Percentiles rank a stretch among this genome's conserved stretches.
These are phyloP conservation scores for Laticauda colubrina DNA, from an alignment of 2,113 vertebrate species.

Conservation along the genomic window DNA sequence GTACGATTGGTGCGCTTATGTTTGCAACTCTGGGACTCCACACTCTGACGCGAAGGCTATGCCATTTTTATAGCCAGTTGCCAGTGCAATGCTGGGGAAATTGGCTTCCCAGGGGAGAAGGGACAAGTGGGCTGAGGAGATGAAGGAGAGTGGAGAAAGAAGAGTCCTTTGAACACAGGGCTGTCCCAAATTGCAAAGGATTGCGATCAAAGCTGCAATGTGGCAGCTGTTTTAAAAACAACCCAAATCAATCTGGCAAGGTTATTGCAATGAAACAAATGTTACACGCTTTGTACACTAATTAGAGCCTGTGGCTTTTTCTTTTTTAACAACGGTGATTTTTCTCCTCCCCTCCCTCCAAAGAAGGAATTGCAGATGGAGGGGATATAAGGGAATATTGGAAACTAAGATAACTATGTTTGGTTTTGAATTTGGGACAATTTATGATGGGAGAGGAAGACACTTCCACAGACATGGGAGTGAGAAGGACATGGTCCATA, in stretches of 20 bases:
- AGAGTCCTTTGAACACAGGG: constrained; percentile 32
- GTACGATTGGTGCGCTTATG: too few species aligned
- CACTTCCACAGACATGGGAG: not conserved
- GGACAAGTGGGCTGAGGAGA: not conserved
- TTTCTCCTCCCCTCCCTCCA: not conserved
- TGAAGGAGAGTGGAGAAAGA: constrained; percentile 1
- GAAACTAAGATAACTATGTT: not conserved
- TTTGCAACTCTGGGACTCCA: not conserved
- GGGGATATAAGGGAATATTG: not conserved
- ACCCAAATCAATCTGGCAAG: constrained; percentile 43
- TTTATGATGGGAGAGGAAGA: not conserved
- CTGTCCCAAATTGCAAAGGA: constrained; percentile 37
- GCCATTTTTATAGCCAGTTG: constrained; percentile 17
- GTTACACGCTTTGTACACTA: constrained; percentile 42
- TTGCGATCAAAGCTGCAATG: constrained; percentile 42
- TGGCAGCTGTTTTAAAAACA: constrained; percentile 55
- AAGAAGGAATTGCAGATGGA: not conserved
- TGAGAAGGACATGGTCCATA: not conserved
- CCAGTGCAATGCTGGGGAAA: constrained; percentile 15
- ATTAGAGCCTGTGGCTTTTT: constrained; percentile 56
- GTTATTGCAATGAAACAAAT: constrained; percentile 57
- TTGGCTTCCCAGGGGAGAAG: not conserved
- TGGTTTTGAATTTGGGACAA: not conserved
- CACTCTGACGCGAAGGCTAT: constrained; percentile 4
- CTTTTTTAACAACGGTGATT: constrained; percentile 28